A percentile compares a stretch with the other conserved stretches of the same genome.
phyloP scores from a whole-genome alignment of 2,797 vertebrate species.

The Tarsius wallacei region DNA sequence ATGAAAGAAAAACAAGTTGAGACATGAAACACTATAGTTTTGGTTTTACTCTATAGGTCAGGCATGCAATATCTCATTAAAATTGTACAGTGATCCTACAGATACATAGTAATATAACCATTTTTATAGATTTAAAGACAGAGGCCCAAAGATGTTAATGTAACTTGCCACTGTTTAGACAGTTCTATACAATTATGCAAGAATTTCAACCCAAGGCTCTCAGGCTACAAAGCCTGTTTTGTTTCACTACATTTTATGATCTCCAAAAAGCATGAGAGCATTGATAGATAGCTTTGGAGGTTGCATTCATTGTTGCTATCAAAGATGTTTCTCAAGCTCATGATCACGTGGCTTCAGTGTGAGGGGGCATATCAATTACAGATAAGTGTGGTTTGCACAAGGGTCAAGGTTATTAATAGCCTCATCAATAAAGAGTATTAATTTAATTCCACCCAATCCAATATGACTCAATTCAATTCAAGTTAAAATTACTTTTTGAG shows the following conservation, averaged over 20 bases:
- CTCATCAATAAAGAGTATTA: background rate
- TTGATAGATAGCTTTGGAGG: background rate
- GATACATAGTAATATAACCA: background rate
- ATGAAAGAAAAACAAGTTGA: background rate
- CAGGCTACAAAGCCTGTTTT: background rate
- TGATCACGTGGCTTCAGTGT: background rate
- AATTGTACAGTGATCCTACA: background rate
- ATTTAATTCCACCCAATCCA: slow-evolving; percentile 17
- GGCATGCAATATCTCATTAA: background rate
- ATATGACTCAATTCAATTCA: slow-evolving; percentile 19
- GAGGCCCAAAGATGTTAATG: background rate
- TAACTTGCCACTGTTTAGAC: background rate
- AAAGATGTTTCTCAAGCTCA: background rate
- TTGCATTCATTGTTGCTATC: background rate
- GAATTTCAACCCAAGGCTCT: background rate
- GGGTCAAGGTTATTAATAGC: slow-evolving; percentile 6
- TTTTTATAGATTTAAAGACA: background rate
- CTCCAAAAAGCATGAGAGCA: background rate
- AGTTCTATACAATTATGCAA: background rate
- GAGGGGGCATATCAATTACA: background rate
- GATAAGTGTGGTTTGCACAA: background rate
- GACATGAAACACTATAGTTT: background rate
- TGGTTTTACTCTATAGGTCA: background rate
- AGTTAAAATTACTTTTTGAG: slow-evolving; percentile 34
- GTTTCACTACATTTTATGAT: background rate